Base-by-base conservation (phyloP, 2,888 invertebrate genomes). In the Hydriomena furcata region DNA sequence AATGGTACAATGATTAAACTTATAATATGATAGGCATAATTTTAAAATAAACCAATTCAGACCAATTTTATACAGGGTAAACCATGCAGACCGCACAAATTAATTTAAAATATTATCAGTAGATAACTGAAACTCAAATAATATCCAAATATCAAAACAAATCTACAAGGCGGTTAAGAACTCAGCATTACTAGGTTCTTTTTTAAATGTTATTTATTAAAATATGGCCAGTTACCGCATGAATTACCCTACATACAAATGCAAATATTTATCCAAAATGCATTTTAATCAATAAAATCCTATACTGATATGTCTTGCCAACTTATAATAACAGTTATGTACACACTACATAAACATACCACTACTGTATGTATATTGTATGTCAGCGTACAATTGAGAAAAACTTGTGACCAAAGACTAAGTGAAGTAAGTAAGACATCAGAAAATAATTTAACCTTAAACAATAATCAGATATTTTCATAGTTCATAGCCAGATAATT, bases 401-500 rank as follows among this genome's bases (percentile, higher is more conserved):
- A 25, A 37, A 5, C 8, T 25, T 37, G 17, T 13, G 12, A 25
- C 25, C 17, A 8, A n/a, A 8, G 8, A 11, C 11, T 27, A 38
- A 17, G 20, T 8, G n/a, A 27, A n/a, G 10, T 27, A 8, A 27
- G 8, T 17, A 17, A n/a, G n/a, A n/a, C n/a, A n/a, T n/a, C n/a
- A n/a, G n/a, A n/a, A n/a, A n/a, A 32, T 28, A 2, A n/a, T 17
- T 11, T 20, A 17, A 3, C 7, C 13, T 7, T 10, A 11, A 17
- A 45, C 11, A 34, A 25, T 24, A 25, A 47, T 2, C 17, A 2
- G 2, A 2, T 4, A 17, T 4, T 8, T 27, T 30, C 27, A 48
- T 44, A 11, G 21, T 50, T 67, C 67, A 71, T 72, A 67, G 66
- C 70, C 65, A 52, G 23, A 56, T 47, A 56, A 36, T 46, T 51